Base-by-base conservation (phyloP, 1,140 invertebrate species). In the Polyergus mexicanus region DNA sequence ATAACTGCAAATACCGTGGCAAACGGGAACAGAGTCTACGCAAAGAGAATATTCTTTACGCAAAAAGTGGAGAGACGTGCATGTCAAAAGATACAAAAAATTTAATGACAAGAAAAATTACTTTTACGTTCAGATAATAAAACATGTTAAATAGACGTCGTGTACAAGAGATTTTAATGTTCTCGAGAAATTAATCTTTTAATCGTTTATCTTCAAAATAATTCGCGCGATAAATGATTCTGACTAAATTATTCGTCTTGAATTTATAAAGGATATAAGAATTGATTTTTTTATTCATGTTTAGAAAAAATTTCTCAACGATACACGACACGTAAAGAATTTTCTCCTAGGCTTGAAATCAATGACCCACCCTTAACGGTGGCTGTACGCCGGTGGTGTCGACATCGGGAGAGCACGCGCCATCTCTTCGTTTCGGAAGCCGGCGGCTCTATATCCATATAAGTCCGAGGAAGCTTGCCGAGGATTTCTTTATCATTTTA, bases 401-500 rank as follows among this genome's bases (percentile, higher is more conserved):
- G 47, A 51, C 47, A 51, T 16, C 32, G n/a, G 32, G 22, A 13
- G 19, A 19, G 11, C 65, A 54, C 54, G 54, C 38, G 16, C 38
- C 38, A 13, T 8, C 60, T 38, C 13, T 28, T 72, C 78, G 51
- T 60, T 72, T 72, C 38, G 10, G 38, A 44, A 25, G 28, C 13
- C 16, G 16, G 58, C 51, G 65, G 16, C 19, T 16, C 38, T 83
- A 62, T 60, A 83, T 83, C 78, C 78, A 85, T 47, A 58, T 85
- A 66, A 54, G 72, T 62, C 60, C 28, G 11, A 47, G 51, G 47
- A 74, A 75, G 86, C 86, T 88, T 88, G 78, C 19, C 58, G 60
- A 62, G 88, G 88, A 90, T 88, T 90, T 87, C 69, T 69, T 87
- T 89, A 89, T 90, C 88, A 89, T 74, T 88, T 88, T 88, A 58